Conservation (phyloP, 2,113 vertebrate species). For the Myxocyprinus asiaticus region DNA sequence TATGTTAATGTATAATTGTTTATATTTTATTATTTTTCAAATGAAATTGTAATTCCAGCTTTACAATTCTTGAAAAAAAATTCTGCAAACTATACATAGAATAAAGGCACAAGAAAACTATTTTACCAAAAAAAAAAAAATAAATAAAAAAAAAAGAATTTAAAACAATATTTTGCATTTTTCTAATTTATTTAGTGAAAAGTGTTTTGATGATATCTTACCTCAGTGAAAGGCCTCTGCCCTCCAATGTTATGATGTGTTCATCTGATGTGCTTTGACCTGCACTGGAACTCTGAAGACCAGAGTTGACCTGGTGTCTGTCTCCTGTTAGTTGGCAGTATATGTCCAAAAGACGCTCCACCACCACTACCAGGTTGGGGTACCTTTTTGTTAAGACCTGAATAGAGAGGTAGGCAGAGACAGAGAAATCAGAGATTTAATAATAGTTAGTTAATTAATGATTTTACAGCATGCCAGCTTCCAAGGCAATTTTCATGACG, state of each 20-base stretch:
- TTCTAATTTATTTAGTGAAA: not conserved
- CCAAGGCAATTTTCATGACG: too few relatives aligned
- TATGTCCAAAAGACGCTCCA: constrained; percentile 87
- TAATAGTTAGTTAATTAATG: too few relatives aligned
- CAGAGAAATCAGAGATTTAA: too few relatives aligned
- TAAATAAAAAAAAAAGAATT: too few relatives aligned
- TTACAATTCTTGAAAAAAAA: too few relatives aligned
- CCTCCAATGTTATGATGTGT: constrained; percentile 77
- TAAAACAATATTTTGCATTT: not conserved
- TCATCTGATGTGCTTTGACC: constrained; percentile 66
- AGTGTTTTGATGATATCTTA: constrained; percentile 50
- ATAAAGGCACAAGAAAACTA: not conserved
- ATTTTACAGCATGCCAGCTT: too few relatives aligned
- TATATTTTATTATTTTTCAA: too few relatives aligned
- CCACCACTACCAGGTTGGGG: constrained; percentile 75
- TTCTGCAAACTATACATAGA: not conserved
- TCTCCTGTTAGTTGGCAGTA: constrained; percentile 87
- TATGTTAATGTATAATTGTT: too few relatives aligned
- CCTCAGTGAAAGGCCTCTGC: constrained; percentile 89
- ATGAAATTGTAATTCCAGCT: too few relatives aligned
- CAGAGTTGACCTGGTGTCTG: constrained; percentile 67
- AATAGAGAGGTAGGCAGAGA: not conserved
- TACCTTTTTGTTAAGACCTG: constrained; percentile 84
- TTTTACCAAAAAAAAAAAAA: not conserved
- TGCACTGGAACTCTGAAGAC: constrained; percentile 35